These are phyloP conservation scores for Setipinna tenuifilis DNA, from an alignment of 2,797 vertebrate species.

Conservation along the genomic window DNA sequence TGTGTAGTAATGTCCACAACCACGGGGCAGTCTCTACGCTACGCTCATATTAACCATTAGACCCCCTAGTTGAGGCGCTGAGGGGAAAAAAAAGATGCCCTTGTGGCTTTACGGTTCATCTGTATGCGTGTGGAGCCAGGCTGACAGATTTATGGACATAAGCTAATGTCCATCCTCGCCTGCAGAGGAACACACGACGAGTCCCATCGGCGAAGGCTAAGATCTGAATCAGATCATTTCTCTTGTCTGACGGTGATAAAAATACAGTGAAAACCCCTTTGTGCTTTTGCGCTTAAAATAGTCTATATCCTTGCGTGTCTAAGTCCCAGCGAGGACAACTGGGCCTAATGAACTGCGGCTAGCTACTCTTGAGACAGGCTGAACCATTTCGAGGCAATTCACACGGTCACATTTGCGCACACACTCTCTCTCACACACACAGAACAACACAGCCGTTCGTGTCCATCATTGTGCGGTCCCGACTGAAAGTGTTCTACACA, in stretches of 20 bases:
- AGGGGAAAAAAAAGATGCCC: neutral
- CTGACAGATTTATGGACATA: neutral
- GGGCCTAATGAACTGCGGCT: slow-evolving; percentile 40
- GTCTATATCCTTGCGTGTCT: neutral
- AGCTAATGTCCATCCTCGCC: neutral
- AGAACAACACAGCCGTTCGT: neutral
- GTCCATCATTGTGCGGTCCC: neutral
- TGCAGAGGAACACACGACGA: neutral
- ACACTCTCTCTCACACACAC: slow-evolving; percentile 34
- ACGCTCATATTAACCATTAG: neutral
- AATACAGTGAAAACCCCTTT: neutral
- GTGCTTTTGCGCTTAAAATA: neutral
- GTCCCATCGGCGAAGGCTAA: neutral
- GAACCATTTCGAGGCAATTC: slow-evolving; percentile 54
- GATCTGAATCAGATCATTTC: neutral
- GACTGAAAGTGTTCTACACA: neutral
- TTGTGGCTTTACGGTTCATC: neutral
- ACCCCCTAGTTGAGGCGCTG: neutral
- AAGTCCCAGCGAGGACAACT: neutral
- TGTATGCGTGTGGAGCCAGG: neutral
- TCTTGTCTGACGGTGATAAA: neutral
- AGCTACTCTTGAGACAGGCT: slow-evolving; percentile 57
- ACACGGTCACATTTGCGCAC: slow-evolving; percentile 23
- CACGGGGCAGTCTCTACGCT: neutral
- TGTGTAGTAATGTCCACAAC: neutral